Evolutionary conservation across 1,140 invertebrate genomes (phyloP).

Genomic region (Formica selysi): DNA sequence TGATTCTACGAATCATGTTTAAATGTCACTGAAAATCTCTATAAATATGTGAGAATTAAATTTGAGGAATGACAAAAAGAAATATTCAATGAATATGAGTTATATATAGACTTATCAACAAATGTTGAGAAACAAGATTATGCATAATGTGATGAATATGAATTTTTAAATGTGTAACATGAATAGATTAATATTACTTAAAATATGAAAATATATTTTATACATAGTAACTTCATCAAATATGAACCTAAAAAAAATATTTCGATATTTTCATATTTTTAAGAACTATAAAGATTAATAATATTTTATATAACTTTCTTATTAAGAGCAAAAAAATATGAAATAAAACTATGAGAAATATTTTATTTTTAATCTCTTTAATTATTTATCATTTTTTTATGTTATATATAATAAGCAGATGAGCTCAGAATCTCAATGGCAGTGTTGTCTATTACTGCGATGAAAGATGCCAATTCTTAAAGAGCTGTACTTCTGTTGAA

Average conservation of each 20-base stretch:
- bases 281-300: not conserved
- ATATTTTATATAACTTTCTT: not conserved
- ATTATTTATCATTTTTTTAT: constrained; percentile 9
- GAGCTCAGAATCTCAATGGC: constrained; percentile 66
- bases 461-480: constrained; percentile 77
- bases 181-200: not conserved
- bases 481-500: constrained; percentile 73
- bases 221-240: not conserved
- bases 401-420: constrained; percentile 68
- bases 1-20: not conserved
- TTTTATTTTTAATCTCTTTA: not conserved
- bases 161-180: constrained; percentile 11
- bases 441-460: constrained; percentile 66
- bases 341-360: not conserved
- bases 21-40: not conserved
- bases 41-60: not conserved
- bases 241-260: not conserved
- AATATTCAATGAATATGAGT: not conserved
- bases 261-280: constrained; percentile 23
- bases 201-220: not conserved
- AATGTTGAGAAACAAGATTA: not conserved
- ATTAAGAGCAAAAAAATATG: not conserved
- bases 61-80: not conserved
- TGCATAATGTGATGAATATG: not conserved
- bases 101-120: not conserved